Evolutionary conservation across 2,797 vertebrate genomes (phyloP), one percentile per base, ranked within the genome.

Genomic region (Lycodopsis pacificus): DNA sequence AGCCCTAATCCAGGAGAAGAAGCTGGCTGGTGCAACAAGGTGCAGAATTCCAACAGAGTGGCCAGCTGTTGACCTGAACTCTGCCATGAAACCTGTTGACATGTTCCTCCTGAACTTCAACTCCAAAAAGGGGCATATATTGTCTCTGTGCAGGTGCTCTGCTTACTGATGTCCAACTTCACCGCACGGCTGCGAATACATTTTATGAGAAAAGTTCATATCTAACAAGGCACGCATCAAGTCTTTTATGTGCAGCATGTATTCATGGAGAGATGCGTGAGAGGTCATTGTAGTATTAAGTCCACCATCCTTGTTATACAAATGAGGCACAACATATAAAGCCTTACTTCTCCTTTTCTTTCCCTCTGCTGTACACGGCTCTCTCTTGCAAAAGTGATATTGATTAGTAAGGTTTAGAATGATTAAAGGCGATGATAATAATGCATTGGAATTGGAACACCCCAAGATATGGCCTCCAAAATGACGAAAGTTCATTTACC

Each of bases 1-100:
- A 92, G 88, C 89, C 91, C 83, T 95, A 95, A 95, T 95, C 94
- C 92, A 65, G 80, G 79, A 36, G 65, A 90, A 91, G 90, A 89
- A 89, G 86, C 89, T 73, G 89, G 71, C 87, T 38, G 71, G 80
- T 90, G 92, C 88, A 90, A 84, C 90, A 90, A 94, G 93, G 93
- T 93, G 88, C 86, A 86, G 78, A 86, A 87, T 85, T 89, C 90
- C 84, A 87, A 91, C 84, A 65, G 62, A 27, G 92, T 65, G 88
- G 82, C 81, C 91, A 94, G 92, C 86, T 94, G 93, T 84, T 93
- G 73, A 79, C 68, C 80, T 54, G 62, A 86, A 84, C 85, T 73
- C 67, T 64, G 64, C 67, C 15, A 36, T 42, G 30, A 64, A 79
- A 72, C 75, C 81, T 85, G 86, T 84, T 64, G 38, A 88, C 84